Evolutionary conservation across 2,797 vertebrate species (phyloP), one percentile per base, ranked within the genome.

Genomic region (Adelosebastes latens): DNA sequence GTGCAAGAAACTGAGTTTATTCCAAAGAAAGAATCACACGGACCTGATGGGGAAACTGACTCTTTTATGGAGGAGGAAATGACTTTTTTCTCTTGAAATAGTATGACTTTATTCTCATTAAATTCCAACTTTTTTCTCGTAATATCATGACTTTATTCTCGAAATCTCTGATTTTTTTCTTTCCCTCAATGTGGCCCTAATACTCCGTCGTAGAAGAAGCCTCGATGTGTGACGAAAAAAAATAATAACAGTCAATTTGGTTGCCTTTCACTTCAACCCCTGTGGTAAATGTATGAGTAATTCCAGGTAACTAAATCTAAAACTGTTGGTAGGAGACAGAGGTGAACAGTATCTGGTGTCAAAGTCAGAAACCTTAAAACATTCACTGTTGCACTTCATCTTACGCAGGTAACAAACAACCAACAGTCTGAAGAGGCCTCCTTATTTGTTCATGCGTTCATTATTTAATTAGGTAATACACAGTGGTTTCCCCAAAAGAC

Each of bases 381-480:
- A 32, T 4, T 20, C 24, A 55, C 52, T 55, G 29, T 24, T 68
- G 20, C 20, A 32, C 4, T 52, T 49, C 25, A 49, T 64, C 13
- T 34, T 29, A 11, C 0, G 6, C n/a, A 2, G n/a, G n/a, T 36
- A 39, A 24, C 12, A 49, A 67, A 36, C 52, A 36, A 18, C 5
- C 31, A 70, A 20, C 67, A 39, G 31, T 34, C n/a, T 69, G 31
- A 55, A 55, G 32, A 25, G n/a, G 2, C 22, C 12, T 39, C 8
- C 18, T 63, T 67, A 0, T 67, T 29, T 61, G 55, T 56, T 16
- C 22, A 34, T 56, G n/a, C 36, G 39, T 42, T 42, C 0, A 55
- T 62, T 18, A 24, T 16, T 55, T 77, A 13, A 55, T 70, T 42
- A 31, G 63, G n/a, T 59, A 18, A 75, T 31, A 66, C 27, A 31